phyloP scores from a whole-genome alignment of 1,140 invertebrate species.

The Apis laboriosa region DNA sequence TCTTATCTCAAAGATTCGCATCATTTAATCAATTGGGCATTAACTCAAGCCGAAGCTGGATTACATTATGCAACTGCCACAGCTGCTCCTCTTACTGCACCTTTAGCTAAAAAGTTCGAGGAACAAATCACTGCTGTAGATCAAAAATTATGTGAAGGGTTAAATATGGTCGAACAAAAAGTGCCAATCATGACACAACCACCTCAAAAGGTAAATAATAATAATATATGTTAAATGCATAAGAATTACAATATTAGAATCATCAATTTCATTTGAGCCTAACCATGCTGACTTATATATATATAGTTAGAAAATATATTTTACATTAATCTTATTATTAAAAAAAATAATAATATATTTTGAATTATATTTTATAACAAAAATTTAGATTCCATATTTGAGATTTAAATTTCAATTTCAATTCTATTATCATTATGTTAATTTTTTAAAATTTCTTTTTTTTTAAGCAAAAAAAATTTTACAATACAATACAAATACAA shows the following conservation, averaged over 20 bases:
- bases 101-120: constrained; percentile 79
- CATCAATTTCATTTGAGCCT: no score
- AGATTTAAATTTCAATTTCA: no score
- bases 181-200: constrained; percentile 80
- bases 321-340: no score
- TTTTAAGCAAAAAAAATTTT: no score
- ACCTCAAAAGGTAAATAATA: constrained; percentile 76
- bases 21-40: constrained; percentile 79
- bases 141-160: constrained; percentile 80
- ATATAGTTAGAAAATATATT: no score
- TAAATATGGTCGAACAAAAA: constrained; percentile 81
- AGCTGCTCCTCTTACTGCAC: constrained; percentile 74
- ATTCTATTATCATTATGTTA: no score
- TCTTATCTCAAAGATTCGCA: constrained; percentile 82
- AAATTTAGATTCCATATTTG: no score
- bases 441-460: no score
- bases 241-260: not conserved
- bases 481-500: no score
- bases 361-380: no score
- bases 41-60: constrained; percentile 79
- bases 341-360: no score
- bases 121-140: constrained; percentile 79
- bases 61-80: constrained; percentile 75
- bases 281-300: no score
- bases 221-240: not conserved